A percentile compares a stretch with the other conserved stretches of the same genome.
phyloP scores from a whole-genome alignment of 1,140 invertebrate genomes.

The Drosophila orena region DNA sequence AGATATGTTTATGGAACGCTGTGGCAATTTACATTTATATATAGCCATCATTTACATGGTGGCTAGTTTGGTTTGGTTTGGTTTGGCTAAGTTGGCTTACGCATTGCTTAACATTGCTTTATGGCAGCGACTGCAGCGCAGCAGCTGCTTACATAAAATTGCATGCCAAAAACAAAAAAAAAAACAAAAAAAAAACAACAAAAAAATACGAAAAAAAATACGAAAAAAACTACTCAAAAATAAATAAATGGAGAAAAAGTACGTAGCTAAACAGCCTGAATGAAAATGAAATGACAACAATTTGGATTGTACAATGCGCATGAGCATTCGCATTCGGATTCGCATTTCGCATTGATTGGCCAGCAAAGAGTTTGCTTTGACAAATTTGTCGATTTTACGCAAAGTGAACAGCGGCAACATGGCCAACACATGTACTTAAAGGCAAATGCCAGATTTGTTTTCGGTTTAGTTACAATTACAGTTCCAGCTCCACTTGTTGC shows the following conservation, averaged over 20 bases:
- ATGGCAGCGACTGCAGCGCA: slow-evolving; percentile 47
- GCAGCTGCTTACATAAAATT: slow-evolving; percentile 56
- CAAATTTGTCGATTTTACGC: slow-evolving; percentile 71
- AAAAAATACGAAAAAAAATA: not conserved
- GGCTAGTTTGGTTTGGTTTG: slow-evolving; percentile 24
- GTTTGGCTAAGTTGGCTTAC: slow-evolving; percentile 23
- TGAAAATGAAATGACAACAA: slow-evolving; percentile 69
- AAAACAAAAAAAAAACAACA: not conserved
- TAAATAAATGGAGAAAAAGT: slow-evolving; percentile 4
- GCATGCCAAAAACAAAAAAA: slow-evolving; percentile 16
- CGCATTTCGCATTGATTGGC: slow-evolving; percentile 56
- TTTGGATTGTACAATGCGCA: slow-evolving; percentile 67
- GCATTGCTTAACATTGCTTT: slow-evolving; percentile 65
- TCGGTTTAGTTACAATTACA: slow-evolving; percentile 19
- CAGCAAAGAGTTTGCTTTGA: slow-evolving; percentile 37
- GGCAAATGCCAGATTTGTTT: slow-evolving; percentile 57
- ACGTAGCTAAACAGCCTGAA: slow-evolving; percentile 19
- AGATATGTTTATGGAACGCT: slow-evolving; percentile 56
- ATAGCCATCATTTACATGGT: slow-evolving; percentile 60
- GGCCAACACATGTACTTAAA: slow-evolving; percentile 57
- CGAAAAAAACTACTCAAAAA: not conserved
- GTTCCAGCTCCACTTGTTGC: not conserved
- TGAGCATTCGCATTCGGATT: slow-evolving; percentile 39
- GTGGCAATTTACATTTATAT: slow-evolving; percentile 62
- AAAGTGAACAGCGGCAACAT: slow-evolving; percentile 34